Evolutionary conservation across 2,113 vertebrate genomes (phyloP), one percentile per base, ranked within the genome.

Genomic region (Agapornis roseicollis): DNA sequence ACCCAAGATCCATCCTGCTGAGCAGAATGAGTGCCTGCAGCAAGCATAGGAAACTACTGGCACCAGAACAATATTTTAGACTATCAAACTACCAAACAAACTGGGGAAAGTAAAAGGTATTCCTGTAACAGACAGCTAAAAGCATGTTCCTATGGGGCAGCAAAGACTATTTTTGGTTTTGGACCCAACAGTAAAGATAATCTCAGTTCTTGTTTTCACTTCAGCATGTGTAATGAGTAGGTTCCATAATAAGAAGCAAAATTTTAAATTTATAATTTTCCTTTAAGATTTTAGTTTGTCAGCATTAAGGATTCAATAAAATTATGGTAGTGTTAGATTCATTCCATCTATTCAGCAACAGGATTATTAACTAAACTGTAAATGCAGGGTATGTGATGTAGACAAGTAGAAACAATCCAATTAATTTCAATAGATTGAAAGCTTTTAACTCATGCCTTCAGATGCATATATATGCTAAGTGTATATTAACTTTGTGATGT

Each of bases 311-410:
- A 88, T 65, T 88, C 66, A 73, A 28, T 53, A 29, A 72, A 42
- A 46, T 85, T 66, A 42, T 86, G 55, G 25, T 46, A 78, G 64
- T 7, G 49, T 33, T 49, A 78, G 71, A 78, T 85, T 77, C 39
- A 69, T 82, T 85, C 49, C 58, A 88, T 65, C 80, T 87, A 61
- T 72, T 89, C 73, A 86, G 50, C 60, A 71, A 47, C 0, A 3
- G 70, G 83, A 89, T 90, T 93, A 86, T 80, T 91, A 94, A 85
- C 65, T 65, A n/a, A 85, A 89, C 47, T 84, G 52, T 73, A 94
- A 89, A 69, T 44, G 61, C n/a, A 74, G 41, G 53, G 56, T 68
- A 83, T 91, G 86, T 92, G 93, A 81, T 15, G 27, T 19, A 87
- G 84, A 85, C 23, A 87, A 84, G 87, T 49, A 58, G 70, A 85